Evolutionary conservation across 2,888 invertebrate species (phyloP).

Genomic region (Spilarctia lutea): DNA sequence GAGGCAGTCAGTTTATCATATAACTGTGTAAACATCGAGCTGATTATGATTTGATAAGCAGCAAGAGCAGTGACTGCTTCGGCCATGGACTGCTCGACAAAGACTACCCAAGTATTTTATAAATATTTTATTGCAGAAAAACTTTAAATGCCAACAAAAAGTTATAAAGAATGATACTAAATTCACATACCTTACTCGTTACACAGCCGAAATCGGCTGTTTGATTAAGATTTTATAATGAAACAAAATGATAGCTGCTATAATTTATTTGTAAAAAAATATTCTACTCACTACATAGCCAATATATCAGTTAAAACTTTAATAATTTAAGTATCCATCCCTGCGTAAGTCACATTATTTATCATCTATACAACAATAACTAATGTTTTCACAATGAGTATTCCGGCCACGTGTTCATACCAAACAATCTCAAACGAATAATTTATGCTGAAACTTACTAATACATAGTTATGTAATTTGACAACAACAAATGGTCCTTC

Average conservation of each 20-base stretch:
- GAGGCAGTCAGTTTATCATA: too few species aligned
- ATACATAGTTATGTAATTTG: conserved; percentile 67
- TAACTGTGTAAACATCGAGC: not conserved
- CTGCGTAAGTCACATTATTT: conserved; percentile 87
- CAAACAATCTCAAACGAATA: conserved; percentile 77
- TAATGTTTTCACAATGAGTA: conserved; percentile 85
- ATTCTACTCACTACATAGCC: conserved; percentile 90
- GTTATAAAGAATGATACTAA: too few species aligned
- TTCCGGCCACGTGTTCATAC: conserved; percentile 74
- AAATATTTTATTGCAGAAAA: not conserved
- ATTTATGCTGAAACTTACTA: conserved; percentile 85
- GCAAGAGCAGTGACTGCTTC: not conserved
- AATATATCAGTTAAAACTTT: conserved; percentile 88
- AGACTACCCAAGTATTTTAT: not conserved
- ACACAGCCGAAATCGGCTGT: not conserved
- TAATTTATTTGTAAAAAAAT: conserved; percentile 91
- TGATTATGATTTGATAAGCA: not conserved
- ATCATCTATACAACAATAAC: conserved; percentile 86
- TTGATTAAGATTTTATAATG: conserved; percentile 16
- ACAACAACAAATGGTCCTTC: conserved; percentile 82
- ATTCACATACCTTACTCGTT: not conserved
- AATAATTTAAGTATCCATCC: conserved; percentile 88
- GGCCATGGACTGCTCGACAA: not conserved
- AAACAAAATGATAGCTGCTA: conserved; percentile 80
- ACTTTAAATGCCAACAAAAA: too few species aligned